A percentile compares a stretch with the other conserved stretches of the same genome.
Evolutionary conservation across 2,113 vertebrate species (phyloP).

Genomic region (Coturnix japonica): DNA sequence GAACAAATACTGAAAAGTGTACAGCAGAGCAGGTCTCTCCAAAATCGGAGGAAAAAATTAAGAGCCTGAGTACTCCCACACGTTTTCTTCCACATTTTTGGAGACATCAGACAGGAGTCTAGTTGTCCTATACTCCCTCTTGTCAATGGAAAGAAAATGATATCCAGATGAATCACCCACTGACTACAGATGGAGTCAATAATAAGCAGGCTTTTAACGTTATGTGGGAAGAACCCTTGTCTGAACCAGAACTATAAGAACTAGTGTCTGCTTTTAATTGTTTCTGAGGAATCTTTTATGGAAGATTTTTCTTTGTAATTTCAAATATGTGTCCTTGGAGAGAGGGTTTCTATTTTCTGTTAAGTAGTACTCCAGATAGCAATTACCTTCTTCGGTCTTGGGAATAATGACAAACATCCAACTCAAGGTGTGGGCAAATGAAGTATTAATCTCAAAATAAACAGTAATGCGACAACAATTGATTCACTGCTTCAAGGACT

Average conservation of each 20-base stretch:
- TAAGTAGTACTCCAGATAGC: background rate
- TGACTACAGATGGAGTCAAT: background rate
- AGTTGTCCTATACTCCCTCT: constrained; percentile 15
- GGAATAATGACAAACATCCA: background rate
- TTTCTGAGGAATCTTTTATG: background rate
- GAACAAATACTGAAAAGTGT: background rate
- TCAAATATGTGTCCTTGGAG: background rate
- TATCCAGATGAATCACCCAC: constrained; percentile 61
- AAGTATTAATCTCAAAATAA: background rate
- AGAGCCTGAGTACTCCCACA: constrained; percentile 15
- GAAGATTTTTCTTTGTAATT: background rate
- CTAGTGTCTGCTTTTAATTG: background rate
- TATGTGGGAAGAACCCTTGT: constrained; percentile 23
- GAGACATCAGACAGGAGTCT: constrained; percentile 32
- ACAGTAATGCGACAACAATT: background rate
- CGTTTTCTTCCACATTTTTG: background rate
- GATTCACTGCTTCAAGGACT: background rate
- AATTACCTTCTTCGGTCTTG: background rate
- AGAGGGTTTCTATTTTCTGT: background rate
- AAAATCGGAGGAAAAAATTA: constrained; percentile 2
- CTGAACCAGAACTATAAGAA: background rate
- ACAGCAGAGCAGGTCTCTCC: background rate
- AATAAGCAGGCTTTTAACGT: background rate
- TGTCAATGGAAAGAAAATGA: constrained; percentile 50
- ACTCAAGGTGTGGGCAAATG: background rate